These are phyloP conservation scores for Miltochrista miniata DNA, from an alignment of 2,888 invertebrate genomes.

Conservation along the genomic window DNA sequence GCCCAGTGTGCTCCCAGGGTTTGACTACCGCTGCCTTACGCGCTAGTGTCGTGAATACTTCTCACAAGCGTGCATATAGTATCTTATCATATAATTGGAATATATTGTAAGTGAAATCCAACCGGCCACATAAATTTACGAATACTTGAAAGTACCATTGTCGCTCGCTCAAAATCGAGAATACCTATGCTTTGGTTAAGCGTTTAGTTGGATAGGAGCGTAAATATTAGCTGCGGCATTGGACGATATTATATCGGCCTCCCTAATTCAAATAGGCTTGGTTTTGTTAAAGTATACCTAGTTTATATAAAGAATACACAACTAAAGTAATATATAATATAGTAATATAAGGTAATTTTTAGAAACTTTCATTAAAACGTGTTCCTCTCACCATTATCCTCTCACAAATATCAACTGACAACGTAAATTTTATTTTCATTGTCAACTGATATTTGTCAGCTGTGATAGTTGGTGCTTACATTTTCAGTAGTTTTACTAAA, in stretches of 20 bases:
- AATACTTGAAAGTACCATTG: background rate
- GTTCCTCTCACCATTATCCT: too few species aligned
- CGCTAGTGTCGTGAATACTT: background rate
- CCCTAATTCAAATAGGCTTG: too few species aligned
- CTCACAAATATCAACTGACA: too few species aligned
- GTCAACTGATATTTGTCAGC: background rate
- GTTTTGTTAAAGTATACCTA: too few species aligned
- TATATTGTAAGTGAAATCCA: background rate
- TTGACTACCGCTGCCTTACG: too few species aligned
- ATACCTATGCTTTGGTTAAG: background rate
- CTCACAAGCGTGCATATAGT: background rate
- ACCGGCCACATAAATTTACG: background rate
- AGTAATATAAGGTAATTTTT: too few species aligned
- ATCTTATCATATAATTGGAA: background rate
- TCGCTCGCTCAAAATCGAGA: background rate
- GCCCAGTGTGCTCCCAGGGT: too few species aligned
- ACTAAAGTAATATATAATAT: too few species aligned
- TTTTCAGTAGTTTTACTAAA: constrained; percentile 9
- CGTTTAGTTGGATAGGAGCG: background rate
- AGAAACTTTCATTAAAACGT: too few species aligned
- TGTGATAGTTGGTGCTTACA: constrained; percentile 20
- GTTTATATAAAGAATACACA: too few species aligned
- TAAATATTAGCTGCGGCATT: too few species aligned
- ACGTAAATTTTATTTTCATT: background rate
- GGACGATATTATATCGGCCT: too few species aligned